phyloP scores from a whole-genome alignment of 2,888 invertebrate genomes.

The Campoplex capitator region DNA sequence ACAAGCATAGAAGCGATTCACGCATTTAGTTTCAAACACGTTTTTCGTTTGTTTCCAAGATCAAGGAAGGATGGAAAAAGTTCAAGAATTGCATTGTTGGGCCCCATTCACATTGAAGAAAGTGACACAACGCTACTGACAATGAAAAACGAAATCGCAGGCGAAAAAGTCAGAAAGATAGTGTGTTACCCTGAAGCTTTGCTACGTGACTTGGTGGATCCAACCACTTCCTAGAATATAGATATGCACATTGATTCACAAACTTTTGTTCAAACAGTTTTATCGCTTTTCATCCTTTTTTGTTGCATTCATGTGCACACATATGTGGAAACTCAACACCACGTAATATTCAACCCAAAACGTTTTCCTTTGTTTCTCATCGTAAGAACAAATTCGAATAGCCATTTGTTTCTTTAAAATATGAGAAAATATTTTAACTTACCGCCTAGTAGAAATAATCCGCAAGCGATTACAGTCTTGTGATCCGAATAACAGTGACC shows the following conservation, averaged over 20 bases:
- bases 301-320: slow-evolving; percentile 9
- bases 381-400: background rate
- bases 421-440: slow-evolving; percentile 76
- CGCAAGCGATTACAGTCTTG: slow-evolving; percentile 87
- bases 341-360: slow-evolving; percentile 8
- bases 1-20: slow-evolving; percentile 40
- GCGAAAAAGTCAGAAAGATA: slow-evolving; percentile 56
- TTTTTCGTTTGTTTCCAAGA: slow-evolving; percentile 17
- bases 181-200: slow-evolving; percentile 48
- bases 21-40: slow-evolving; percentile 49
- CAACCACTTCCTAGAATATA: slow-evolving; percentile 45
- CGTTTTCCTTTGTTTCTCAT: slow-evolving; percentile 12
- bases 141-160: slow-evolving; percentile 17
- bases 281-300: slow-evolving; percentile 8
- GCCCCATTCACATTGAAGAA: slow-evolving; percentile 67
- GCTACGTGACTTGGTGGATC: slow-evolving; percentile 68
- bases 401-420: background rate
- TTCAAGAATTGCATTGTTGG: slow-evolving; percentile 77
- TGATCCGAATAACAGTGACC: slow-evolving; percentile 88
- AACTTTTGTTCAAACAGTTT: slow-evolving; percentile 20
- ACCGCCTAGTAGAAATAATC: slow-evolving; percentile 87
- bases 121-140: slow-evolving; percentile 71
- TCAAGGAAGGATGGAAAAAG: slow-evolving; percentile 40
- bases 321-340: slow-evolving; percentile 7
- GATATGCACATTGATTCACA: slow-evolving; percentile 2